A percentile compares a stretch with the other conserved stretches of the same genome.
Conservation (phyloP, 2,797 vertebrate genomes). For the Pipistrellus kuhlii region DNA sequence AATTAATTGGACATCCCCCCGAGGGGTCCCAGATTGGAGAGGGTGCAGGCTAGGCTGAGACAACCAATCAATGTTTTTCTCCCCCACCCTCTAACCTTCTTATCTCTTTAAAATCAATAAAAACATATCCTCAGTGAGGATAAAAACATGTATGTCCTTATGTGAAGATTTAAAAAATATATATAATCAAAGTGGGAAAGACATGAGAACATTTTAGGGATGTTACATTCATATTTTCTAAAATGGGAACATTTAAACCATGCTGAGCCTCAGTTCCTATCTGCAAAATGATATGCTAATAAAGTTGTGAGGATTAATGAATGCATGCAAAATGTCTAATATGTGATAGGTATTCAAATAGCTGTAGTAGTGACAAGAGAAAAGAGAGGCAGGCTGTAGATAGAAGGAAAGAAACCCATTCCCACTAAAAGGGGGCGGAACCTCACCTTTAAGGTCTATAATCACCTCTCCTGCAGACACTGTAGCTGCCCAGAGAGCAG, state of each 20-base stretch:
- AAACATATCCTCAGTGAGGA: not conserved
- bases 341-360: not conserved
- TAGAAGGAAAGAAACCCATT: not conserved
- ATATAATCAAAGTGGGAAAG: not conserved
- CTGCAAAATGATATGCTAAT: constrained; percentile 1
- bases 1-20: not conserved
- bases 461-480: not conserved
- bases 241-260: not conserved
- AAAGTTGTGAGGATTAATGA: not conserved
- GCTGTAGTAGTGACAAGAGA: not conserved
- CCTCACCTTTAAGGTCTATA: not conserved
- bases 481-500: not conserved
- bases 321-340: not conserved
- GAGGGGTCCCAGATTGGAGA: no score
- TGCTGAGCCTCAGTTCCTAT: not conserved
- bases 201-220: not conserved
- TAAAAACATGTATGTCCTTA: not conserved
- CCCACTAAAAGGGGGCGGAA: not conserved
- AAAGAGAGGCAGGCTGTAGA: not conserved
- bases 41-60: no score
- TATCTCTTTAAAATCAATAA: not conserved
- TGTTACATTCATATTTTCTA: constrained; percentile 11
- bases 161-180: not conserved
- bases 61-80: not conserved
- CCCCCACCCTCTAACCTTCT: not conserved